These are phyloP conservation scores for Xylocampa areola DNA, from an alignment of 2,888 invertebrate species.

Conservation along the genomic window DNA sequence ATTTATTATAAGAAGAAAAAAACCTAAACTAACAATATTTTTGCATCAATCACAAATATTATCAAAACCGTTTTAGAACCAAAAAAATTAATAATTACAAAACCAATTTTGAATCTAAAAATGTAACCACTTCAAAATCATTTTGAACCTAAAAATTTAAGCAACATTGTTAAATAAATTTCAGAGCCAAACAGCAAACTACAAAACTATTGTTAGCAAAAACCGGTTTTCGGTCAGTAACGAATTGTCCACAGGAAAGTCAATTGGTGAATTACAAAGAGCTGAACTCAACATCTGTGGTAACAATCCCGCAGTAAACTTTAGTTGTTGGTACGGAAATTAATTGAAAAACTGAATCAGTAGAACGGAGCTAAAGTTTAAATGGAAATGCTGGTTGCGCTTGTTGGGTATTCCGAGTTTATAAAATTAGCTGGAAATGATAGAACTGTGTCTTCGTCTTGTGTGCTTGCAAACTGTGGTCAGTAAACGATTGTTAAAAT, in stretches of 20 bases:
- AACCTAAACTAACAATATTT: too few species aligned
- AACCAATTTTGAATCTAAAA: too few species aligned
- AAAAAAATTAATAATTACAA: too few species aligned
- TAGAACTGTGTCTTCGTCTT: too few species aligned
- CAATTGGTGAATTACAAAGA: slow-evolving; percentile 34
- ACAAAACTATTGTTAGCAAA: slow-evolving; percentile 1
- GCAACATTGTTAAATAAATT: slow-evolving; percentile 1
- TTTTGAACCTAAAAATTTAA: too few species aligned
- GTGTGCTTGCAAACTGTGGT: too few species aligned
- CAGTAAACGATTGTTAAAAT: too few species aligned
- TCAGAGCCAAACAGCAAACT: too few species aligned
- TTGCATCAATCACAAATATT: too few species aligned
- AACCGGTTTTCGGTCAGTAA: slow-evolving; percentile 16
- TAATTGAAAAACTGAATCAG: slow-evolving; percentile 61
- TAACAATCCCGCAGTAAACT: slow-evolving; percentile 28
- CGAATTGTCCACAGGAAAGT: slow-evolving; percentile 25
- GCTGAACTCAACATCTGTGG: slow-evolving; percentile 27
- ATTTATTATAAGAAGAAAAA: too few species aligned
- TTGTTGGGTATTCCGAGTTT: slow-evolving; percentile 5
- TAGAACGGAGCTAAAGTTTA: slow-evolving; percentile 51
- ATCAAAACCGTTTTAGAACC: too few species aligned
- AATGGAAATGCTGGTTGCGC: slow-evolving; percentile 43
- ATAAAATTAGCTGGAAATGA: slow-evolving; percentile 3
- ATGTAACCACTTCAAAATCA: too few species aligned
- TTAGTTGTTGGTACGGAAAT: slow-evolving; percentile 34